Percentiles rank a stretch among this genome's conserved stretches.
Conservation (phyloP, 2,888 invertebrate species). For the Xestia c-nigrum region DNA sequence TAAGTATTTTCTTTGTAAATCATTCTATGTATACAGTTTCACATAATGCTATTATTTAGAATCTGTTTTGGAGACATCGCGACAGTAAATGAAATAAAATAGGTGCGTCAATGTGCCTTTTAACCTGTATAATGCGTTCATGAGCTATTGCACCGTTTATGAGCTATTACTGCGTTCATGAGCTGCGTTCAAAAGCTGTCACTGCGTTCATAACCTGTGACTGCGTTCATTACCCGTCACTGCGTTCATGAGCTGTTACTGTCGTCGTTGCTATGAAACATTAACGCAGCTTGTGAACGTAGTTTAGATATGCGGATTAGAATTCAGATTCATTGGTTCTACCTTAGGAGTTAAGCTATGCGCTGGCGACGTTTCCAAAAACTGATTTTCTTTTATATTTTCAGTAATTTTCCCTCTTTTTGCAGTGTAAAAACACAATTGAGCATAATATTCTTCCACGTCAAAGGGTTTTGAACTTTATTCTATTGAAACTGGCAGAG, state of each 20-base stretch:
- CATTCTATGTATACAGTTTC: background rate
- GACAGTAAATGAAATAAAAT: background rate
- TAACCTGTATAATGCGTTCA: too few species aligned
- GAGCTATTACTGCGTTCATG: too few species aligned
- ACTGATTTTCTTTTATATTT: background rate
- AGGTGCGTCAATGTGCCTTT: too few species aligned
- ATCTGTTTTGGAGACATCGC: background rate
- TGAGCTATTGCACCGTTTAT: too few species aligned
- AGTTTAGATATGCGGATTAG: background rate
- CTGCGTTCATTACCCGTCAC: too few species aligned
- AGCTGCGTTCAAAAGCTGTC: too few species aligned
- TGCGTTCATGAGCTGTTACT: background rate
- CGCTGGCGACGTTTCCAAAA: background rate
- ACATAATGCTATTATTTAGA: background rate
- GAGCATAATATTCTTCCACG: constrained; percentile 28
- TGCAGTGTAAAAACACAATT: background rate
- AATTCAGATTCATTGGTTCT: background rate
- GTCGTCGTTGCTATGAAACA: background rate
- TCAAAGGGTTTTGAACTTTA: background rate
- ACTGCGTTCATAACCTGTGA: too few species aligned
- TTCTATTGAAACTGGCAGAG: background rate
- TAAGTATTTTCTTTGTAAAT: constrained; percentile 19
- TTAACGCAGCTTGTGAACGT: background rate
- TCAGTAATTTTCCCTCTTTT: background rate
- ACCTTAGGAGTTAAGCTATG: background rate